A percentile compares a stretch with the other conserved stretches of the same genome.
Conservation (phyloP, 1,140 invertebrate species). For the Sitophilus oryzae region DNA sequence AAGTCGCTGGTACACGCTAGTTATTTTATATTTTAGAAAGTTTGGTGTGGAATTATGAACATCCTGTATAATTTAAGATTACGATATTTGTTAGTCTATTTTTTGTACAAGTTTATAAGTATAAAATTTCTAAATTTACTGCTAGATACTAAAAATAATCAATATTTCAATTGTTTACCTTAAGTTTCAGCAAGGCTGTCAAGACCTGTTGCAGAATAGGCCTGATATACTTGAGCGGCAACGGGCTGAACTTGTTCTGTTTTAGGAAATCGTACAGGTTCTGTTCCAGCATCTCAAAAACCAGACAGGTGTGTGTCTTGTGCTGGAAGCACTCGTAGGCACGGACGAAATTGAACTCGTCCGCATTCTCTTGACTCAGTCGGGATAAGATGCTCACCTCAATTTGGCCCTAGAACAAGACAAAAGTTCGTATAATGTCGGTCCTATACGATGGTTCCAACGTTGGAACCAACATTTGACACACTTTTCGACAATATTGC, state of each 20-base stretch:
- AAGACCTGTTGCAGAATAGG: slow-evolving; percentile 98
- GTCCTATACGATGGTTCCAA: no score
- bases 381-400: slow-evolving; percentile 97
- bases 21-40: no score
- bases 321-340: slow-evolving; percentile 99
- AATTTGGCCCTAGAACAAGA: slow-evolving; percentile 74
- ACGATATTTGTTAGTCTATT: no score
- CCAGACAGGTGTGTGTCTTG: slow-evolving; percentile 98
- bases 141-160: background rate
- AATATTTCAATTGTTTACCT: slow-evolving; percentile 52
- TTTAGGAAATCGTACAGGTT: slow-evolving; percentile 99
- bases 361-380: slow-evolving; percentile 98
- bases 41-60: no score
- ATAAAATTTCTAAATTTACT: background rate
- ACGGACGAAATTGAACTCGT: slow-evolving; percentile 99
- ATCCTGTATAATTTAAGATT: no score
- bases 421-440: no score
- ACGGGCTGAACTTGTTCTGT: slow-evolving; percentile 98
- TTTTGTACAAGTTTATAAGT: no score
- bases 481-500: no score
- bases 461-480: no score
- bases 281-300: slow-evolving; percentile 99
- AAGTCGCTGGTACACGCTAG: no score
- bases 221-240: slow-evolving; percentile 96
- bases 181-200: slow-evolving; percentile 95